phyloP scores from a whole-genome alignment of 2,113 vertebrate species.

The Hipposideros armiger region DNA sequence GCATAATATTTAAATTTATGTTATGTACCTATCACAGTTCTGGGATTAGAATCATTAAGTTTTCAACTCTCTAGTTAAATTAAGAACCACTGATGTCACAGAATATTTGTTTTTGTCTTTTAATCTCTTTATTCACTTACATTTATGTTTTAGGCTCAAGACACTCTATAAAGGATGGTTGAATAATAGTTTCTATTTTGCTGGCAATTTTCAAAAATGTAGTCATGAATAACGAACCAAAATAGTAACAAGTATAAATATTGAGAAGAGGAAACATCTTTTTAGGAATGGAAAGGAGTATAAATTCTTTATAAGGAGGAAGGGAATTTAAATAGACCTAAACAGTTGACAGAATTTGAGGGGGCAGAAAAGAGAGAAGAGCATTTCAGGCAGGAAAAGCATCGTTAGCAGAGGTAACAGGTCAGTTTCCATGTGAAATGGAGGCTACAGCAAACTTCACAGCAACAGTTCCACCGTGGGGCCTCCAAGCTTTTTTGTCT shows the following conservation, averaged over 20 bases:
- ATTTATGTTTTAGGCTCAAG: background rate
- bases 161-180: background rate
- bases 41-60: background rate
- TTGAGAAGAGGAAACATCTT: background rate
- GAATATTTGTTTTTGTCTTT: background rate
- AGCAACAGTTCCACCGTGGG: background rate
- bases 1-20: background rate
- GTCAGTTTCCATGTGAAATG: background rate
- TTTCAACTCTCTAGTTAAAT: background rate
- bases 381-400: background rate
- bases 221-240: background rate
- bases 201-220: background rate
- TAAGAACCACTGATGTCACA: background rate
- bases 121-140: background rate
- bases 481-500: background rate
- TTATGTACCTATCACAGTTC: background rate
- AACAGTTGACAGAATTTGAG: background rate
- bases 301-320: background rate
- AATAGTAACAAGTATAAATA: background rate
- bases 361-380: background rate
- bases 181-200: background rate
- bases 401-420: background rate
- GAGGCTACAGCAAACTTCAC: background rate
- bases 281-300: background rate
- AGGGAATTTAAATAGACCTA: background rate